A percentile compares a stretch with the other conserved stretches of the same genome.
These are phyloP conservation scores for Caenorhabditis becei DNA, from an alignment of 2,888 invertebrate species.

Conservation along the genomic window DNA sequence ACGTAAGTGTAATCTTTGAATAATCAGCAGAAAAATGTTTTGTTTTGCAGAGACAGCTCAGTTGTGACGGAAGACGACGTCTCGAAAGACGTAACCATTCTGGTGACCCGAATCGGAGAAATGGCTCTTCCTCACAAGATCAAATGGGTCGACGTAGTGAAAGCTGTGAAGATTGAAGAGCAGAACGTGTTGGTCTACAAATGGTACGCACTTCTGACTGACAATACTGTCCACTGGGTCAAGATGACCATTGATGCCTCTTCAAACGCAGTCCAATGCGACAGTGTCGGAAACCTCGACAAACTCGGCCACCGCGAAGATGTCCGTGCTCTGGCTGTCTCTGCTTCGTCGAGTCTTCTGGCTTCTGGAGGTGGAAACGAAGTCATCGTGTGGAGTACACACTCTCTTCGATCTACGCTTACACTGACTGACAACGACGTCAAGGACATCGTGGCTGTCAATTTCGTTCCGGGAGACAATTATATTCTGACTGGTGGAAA, in stretches of 20 bases:
- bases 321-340: constrained; percentile 91
- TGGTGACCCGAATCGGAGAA: constrained; percentile 85
- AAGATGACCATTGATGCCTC: constrained; percentile 66
- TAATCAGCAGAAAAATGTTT: too few relatives aligned
- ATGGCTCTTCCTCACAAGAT: constrained; percentile 69
- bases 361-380: constrained; percentile 81
- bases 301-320: constrained; percentile 91
- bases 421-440: constrained; percentile 86
- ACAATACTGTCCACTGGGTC: constrained; percentile 75
- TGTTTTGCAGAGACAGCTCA: constrained; percentile 40
- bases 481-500: constrained; percentile 92
- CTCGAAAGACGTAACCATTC: constrained; percentile 76
- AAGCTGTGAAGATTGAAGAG: constrained; percentile 47
- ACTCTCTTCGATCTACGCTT: constrained; percentile 86
- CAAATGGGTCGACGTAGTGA: constrained; percentile 79
- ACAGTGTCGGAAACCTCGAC: constrained; percentile 66
- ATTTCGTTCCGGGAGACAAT: constrained; percentile 93
- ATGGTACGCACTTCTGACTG: constrained; percentile 68
- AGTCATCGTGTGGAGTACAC: constrained; percentile 89
- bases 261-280: constrained; percentile 61
- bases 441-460: constrained; percentile 85
- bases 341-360: constrained; percentile 88
- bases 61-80: constrained; percentile 64
- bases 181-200: constrained; percentile 45
- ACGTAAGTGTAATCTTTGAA: constrained; percentile 26